Conservation (phyloP, 2,888 invertebrate genomes). For the Podotricha telesiphe region DNA sequence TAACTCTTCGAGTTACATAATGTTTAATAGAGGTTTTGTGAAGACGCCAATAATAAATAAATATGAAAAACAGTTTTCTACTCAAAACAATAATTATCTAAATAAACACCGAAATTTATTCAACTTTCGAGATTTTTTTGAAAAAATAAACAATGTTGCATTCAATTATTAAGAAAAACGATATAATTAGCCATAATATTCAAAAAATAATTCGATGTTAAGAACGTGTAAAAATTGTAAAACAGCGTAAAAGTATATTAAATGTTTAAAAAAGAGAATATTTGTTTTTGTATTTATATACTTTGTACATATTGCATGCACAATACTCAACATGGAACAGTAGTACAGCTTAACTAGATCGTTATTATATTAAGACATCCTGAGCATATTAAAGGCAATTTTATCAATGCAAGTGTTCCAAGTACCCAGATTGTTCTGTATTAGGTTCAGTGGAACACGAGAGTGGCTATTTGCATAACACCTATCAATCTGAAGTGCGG, state of each 20-base stretch:
- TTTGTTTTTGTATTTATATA: too few relatives aligned
- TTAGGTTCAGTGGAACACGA: slow-evolving; percentile 39
- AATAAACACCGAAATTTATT: too few relatives aligned
- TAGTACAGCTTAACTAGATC: slow-evolving; percentile 1
- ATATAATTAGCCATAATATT: too few relatives aligned
- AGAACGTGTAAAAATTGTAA: too few relatives aligned
- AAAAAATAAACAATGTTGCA: too few relatives aligned
- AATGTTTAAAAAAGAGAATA: too few relatives aligned
- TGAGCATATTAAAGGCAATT: slow-evolving; percentile 33
- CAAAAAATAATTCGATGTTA: too few relatives aligned
- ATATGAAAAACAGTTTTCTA: too few relatives aligned
- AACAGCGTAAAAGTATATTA: too few relatives aligned
- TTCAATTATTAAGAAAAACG: too few relatives aligned
- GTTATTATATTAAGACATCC: slow-evolving; percentile 28
- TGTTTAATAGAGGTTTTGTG: slow-evolving; percentile 1
- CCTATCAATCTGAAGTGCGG: slow-evolving; percentile 42
- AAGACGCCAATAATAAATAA: not conserved
- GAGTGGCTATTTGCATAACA: slow-evolving; percentile 47
- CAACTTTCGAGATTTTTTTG: too few relatives aligned
- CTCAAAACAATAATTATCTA: too few relatives aligned
- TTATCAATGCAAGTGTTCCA: slow-evolving; percentile 34
- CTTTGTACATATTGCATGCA: not conserved
- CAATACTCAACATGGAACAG: not conserved
- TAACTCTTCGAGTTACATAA: slow-evolving; percentile 30
- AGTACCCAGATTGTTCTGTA: slow-evolving; percentile 27